Evolutionary conservation across 1,140 invertebrate genomes (phyloP), one percentile per base, ranked within the genome.

Genomic region (Hestina assimilis): DNA sequence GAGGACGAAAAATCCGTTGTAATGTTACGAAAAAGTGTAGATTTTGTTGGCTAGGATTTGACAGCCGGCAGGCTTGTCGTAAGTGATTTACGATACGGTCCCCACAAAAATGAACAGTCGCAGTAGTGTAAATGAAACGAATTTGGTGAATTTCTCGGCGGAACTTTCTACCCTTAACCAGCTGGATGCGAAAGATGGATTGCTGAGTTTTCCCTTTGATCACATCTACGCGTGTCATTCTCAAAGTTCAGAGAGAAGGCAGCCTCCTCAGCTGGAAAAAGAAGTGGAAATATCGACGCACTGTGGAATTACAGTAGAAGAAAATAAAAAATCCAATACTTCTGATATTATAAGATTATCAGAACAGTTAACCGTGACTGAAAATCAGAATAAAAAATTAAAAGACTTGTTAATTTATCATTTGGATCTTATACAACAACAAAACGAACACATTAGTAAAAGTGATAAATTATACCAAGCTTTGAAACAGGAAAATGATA

Each of bases 61-160:
- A 85, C 81, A 82, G 83, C 82, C 83, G 83, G 77, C 64, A 59
- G 80, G 79, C 80, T 81, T 55, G 77, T 81, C 77, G 66, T 69
- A 66, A 55, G 67, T 71, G 58, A 72, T 59, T 73, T 60, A 78
- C 66, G 52, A 70, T 74, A 62, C 69, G 69, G 46, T 76, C 61
- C 59, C 59, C 53, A 72, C 79, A 83, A 87, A 85, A 75, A 87
- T 87, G 83, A 87, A 83, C 75, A 83, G 72, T 85, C 82, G 82
- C 64, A 83, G 69, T 79, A 76, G 76, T 72, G 77, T 78, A 70
- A 81, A 84, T 80, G 75, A 85, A 81, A 75, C 72, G 59, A 85
- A 84, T 78, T 78, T 85, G 73, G 77, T 85, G 72, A 83, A 83
- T 75, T 80, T 80, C 66, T 76, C 81, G 61, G 59, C 73, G 51